Conservation (phyloP, 2,888 invertebrate genomes). For the Lapara coniferarum region DNA sequence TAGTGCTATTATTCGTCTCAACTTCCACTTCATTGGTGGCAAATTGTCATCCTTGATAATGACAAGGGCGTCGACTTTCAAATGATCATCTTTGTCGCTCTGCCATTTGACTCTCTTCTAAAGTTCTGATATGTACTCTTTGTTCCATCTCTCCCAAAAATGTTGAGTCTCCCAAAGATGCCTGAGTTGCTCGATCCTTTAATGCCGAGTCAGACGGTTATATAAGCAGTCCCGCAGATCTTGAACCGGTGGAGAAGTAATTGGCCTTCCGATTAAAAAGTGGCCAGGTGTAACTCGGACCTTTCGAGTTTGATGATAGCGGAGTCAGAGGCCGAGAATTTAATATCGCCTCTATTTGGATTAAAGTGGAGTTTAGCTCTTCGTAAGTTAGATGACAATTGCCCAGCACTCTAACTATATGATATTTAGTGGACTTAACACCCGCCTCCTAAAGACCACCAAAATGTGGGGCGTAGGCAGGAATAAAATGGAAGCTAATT, state of each 20-base stretch:
- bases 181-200: constrained; percentile 27
- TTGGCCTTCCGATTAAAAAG: constrained; percentile 33
- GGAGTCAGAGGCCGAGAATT: constrained; percentile 34
- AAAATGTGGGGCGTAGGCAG: constrained; percentile 35
- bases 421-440: constrained; percentile 31
- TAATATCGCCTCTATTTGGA: too few relatives aligned
- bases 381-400: constrained; percentile 35
- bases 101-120: too few relatives aligned
- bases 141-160: constrained; percentile 30
- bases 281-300: constrained; percentile 32
- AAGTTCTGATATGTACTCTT: too few relatives aligned
- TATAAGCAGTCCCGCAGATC: neutral
- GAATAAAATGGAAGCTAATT: constrained; percentile 1
- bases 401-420: constrained; percentile 33
- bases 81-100: too few relatives aligned
- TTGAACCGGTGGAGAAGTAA: neutral
- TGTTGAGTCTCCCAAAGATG: too few relatives aligned
- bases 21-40: too few relatives aligned
- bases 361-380: constrained; percentile 30
- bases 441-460: constrained; percentile 33
- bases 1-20: too few relatives aligned
- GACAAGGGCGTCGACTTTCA: too few relatives aligned
- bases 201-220: constrained; percentile 23
- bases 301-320: constrained; percentile 30
- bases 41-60: too few relatives aligned